Conservation (phyloP, 2,797 vertebrate species). For the Rhyacichthys aspro region DNA sequence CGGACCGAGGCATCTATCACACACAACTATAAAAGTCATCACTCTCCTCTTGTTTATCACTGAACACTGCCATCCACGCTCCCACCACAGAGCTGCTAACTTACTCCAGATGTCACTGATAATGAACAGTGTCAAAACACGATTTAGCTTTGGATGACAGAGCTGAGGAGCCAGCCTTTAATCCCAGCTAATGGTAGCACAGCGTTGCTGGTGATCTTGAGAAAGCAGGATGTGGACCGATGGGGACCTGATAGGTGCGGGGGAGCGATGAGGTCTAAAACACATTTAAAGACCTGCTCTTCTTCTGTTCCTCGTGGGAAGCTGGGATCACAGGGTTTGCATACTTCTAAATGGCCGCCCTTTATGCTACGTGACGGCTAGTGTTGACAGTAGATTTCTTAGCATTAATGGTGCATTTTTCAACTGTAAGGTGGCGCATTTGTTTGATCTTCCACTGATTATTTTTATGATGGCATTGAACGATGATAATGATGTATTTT, state of each 20-base stretch:
- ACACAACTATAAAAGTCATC: constrained; percentile 39
- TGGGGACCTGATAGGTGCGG: too few species aligned
- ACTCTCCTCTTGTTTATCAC: constrained; percentile 30
- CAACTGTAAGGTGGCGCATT: constrained; percentile 41
- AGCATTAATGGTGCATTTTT: constrained; percentile 44
- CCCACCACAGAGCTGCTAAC: constrained; percentile 24
- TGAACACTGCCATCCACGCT: neutral
- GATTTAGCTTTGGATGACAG: constrained; percentile 25
- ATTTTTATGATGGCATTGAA: constrained; percentile 26
- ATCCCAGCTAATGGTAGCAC: constrained; percentile 22
- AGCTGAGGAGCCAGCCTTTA: constrained; percentile 19
- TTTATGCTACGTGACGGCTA: constrained; percentile 50
- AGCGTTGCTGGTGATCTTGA: constrained; percentile 11
- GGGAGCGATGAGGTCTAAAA: constrained; percentile 23
- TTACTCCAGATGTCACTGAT: constrained; percentile 35
- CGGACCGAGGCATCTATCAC: constrained; percentile 27
- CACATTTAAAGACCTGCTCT: constrained; percentile 37
- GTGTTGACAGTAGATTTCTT: constrained; percentile 51
- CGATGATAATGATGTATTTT: constrained; percentile 58
- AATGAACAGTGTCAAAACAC: constrained; percentile 42
- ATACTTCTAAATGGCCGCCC: constrained; percentile 29
- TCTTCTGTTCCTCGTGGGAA: constrained; percentile 11
- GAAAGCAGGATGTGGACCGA: neutral
- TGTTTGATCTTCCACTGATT: constrained; percentile 63
- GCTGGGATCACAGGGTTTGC: constrained; percentile 45